phyloP scores from a whole-genome alignment of 1,140 invertebrate species.

The Bilobella aurantiaca region DNA sequence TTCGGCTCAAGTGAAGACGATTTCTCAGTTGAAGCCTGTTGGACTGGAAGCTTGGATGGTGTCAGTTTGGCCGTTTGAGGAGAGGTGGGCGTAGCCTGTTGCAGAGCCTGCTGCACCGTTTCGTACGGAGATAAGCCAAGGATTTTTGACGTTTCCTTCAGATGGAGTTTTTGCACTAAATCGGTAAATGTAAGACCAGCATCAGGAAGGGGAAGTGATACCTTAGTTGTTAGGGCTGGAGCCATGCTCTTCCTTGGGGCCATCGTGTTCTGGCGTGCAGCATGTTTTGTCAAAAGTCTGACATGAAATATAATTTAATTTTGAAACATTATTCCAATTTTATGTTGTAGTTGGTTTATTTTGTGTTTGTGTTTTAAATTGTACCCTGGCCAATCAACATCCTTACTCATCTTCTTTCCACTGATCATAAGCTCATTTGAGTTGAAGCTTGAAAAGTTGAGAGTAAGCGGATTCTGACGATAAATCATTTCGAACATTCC shows the following conservation, averaged over 20 bases:
- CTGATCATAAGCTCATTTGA: constrained; percentile 64
- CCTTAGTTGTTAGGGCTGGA: constrained; percentile 2
- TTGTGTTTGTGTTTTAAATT: no score
- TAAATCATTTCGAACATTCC: constrained; percentile 78
- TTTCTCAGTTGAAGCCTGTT: neutral
- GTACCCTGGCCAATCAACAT: constrained; percentile 33
- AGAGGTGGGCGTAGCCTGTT: neutral
- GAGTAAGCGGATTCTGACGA: constrained; percentile 46
- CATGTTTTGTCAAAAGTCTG: constrained; percentile 28
- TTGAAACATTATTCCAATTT: neutral
- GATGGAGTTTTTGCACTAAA: constrained; percentile 18
- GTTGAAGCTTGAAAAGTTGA: constrained; percentile 66
- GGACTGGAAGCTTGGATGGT: neutral
- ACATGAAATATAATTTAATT: neutral
- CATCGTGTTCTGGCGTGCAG: constrained; percentile 1
- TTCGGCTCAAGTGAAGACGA: neutral
- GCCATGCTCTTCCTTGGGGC: neutral
- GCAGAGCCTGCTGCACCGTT: neutral
- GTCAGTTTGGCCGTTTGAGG: neutral
- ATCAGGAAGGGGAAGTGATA: neutral
- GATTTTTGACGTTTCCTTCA: constrained; percentile 3
- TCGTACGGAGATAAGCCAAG: neutral
- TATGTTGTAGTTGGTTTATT: neutral
- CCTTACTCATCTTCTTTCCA: constrained; percentile 45
- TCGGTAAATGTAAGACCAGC: constrained; percentile 26